Evolutionary conservation across 2,888 invertebrate species (phyloP), one percentile per base, ranked within the genome.

Genomic region (Philereme vetulata): DNA sequence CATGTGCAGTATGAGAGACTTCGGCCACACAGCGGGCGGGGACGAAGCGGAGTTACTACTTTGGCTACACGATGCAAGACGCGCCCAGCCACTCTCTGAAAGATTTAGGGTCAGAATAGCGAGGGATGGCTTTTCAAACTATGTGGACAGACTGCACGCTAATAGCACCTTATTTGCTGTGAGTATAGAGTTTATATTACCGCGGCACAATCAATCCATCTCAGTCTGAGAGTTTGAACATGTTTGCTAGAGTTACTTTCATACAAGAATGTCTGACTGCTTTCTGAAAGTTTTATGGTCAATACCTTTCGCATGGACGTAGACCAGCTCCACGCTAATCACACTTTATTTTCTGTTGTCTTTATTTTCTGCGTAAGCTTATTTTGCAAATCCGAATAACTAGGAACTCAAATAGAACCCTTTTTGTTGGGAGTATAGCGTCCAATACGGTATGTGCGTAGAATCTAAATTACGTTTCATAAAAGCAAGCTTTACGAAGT

Each of bases 1-100:
- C 53, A 88, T 97, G 86, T 96, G 97, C 84, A 96, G 96, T 78
- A 84, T 84, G 84, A 92, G 97, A 10, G 97, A 97, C 84, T 98
- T 98, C 81, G 97, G 97, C 0, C 96, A 96, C 81, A 96, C 96
- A 52, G 95, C 97, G 2, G 96, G 97, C 0, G 97, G 97, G 0
- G 97, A 98, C 84, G 97, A 98, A 79, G 96, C 97, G 0, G 98
- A 98, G 86, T 94, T 98, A 10, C 95, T 96, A 73, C 96, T 98
- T 75, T 97, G 96, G 76, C 90, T 98, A 0, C 98, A 96, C 83
- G 98, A 98, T 82, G 95, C 95, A 21, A 94, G 94, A 71, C 94
- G 95, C 75, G 94, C 93, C 74, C 95, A 95, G 74, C 97, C 96
- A 68, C 93, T 98, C 63, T 97, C 98, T 57, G 98, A 98, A 86